These are phyloP conservation scores for Leptopilina drosophilae DNA, from an alignment of 2,888 invertebrate species.

Conservation along the genomic window DNA sequence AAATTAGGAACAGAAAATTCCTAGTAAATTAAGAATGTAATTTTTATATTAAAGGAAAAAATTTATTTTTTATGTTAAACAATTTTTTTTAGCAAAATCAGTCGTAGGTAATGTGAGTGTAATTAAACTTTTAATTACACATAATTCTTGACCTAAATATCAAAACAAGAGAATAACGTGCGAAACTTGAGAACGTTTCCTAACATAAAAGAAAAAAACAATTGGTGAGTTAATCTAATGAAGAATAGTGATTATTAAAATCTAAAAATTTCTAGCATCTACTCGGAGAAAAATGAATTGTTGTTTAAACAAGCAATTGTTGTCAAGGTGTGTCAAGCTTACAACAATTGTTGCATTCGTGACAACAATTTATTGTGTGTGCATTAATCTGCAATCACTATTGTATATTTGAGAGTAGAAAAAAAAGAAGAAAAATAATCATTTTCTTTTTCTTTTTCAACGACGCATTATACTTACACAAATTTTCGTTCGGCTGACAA, in stretches of 20 bases:
- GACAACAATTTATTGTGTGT: conserved; percentile 33
- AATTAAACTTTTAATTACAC: too few relatives aligned
- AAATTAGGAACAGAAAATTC: too few relatives aligned
- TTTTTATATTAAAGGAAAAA: too few relatives aligned
- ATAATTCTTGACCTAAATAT: background rate
- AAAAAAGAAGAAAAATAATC: background rate
- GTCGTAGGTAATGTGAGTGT: too few relatives aligned
- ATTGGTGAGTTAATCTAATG: conserved; percentile 26
- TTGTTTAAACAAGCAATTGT: conserved; percentile 24
- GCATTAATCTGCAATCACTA: conserved; percentile 27
- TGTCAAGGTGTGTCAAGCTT: conserved; percentile 27
- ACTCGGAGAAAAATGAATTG: conserved; percentile 41
- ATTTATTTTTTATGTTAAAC: too few relatives aligned
- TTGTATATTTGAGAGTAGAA: background rate
- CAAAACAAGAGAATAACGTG: conserved; percentile 6
- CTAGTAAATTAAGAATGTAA: too few relatives aligned
- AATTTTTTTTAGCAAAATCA: too few relatives aligned
- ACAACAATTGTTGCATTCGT: conserved; percentile 17
- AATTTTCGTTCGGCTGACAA: conserved; percentile 36
- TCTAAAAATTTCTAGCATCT: conserved; percentile 30
- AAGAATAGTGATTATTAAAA: conserved; percentile 6
- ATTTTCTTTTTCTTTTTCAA: background rate
- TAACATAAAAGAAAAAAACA: background rate
- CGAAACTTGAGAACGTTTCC: background rate
- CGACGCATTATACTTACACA: conserved; percentile 28